Evolutionary conservation across 2,113 vertebrate genomes (phyloP).

Genomic region (Trinectes maculatus): DNA sequence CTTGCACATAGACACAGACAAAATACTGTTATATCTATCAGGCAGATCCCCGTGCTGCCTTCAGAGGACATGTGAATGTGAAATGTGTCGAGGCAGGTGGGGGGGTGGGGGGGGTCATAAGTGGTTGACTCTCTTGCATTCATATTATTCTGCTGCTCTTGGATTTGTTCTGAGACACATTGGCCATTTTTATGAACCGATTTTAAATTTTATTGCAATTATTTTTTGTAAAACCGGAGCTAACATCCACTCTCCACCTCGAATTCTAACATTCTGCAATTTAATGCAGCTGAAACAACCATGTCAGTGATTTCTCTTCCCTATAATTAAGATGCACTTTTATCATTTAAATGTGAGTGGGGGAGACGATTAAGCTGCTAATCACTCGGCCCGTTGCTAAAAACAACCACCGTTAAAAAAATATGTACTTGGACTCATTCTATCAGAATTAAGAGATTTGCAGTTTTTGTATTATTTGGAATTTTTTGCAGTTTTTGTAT

Average conservation of each 20-base stretch:
- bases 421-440: not conserved
- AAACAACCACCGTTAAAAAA: no score
- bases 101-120: slow-evolving; percentile 33
- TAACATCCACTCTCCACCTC: slow-evolving; percentile 36
- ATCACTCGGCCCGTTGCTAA: slow-evolving; percentile 12
- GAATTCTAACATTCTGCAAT: slow-evolving; percentile 21
- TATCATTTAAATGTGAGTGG: slow-evolving; percentile 37
- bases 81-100: slow-evolving; percentile 26
- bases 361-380: slow-evolving; percentile 38
- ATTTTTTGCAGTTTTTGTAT: slow-evolving; percentile 16
- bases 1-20: slow-evolving; percentile 51
- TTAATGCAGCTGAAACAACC: slow-evolving; percentile 33
- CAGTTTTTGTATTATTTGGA: not conserved
- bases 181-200: slow-evolving; percentile 26
- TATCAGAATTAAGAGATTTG: slow-evolving; percentile 28
- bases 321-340: slow-evolving; percentile 43
- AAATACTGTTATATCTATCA: slow-evolving; percentile 72
- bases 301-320: slow-evolving; percentile 36
- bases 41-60: slow-evolving; percentile 39
- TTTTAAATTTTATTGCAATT: slow-evolving; percentile 25
- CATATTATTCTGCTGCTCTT: slow-evolving; percentile 34
- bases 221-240: slow-evolving; percentile 29
- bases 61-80: slow-evolving; percentile 75
- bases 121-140: slow-evolving; percentile 30
- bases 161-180: slow-evolving; percentile 25